Base-by-base conservation (phyloP, 1,140 invertebrate species). In the Steinernema feltiae region DNA sequence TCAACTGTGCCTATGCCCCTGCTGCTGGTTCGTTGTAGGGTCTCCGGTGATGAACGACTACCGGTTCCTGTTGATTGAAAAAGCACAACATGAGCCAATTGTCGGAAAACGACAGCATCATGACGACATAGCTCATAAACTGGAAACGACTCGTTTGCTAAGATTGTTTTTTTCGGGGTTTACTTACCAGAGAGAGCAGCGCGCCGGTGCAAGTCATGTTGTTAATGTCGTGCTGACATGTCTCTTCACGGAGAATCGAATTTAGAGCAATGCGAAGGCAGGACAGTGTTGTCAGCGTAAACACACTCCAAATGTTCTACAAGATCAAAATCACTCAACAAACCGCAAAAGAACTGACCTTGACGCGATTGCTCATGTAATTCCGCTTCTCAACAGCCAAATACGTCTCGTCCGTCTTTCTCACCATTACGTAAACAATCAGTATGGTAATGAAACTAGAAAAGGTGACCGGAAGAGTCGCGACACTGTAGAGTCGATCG, bases 71-170 rank as follows among this genome's bases (percentile, higher is more conserved):
- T 15, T 27, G 24, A 27, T 12, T 63, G 24, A 63, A 63, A 21
- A 63, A 63, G 24, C 53, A 63, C 12, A 63, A 27, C 53, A 63
- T 63, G 7, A 63, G 53, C 53, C 53, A 63, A 27, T 63, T 63
- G 53, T 63, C 53, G 15, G 53, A 63, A 27, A 63, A 63, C 53
- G 53, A 15, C 7, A 63, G 53, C 53, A 63, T 63, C 53, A 63
- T 63, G 2, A 63, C 53, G 24, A 63, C 53, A 27, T 63, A 63
- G 24, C 53, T 63, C 24, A 63, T 63, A 27, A 63, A 63, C 53
- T 63, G 53, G 7, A 63, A 63, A 63, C 53, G 24, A 27, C 53
- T n/a, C 15, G 24, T n/a, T 27, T 27, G 12, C 24, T n/a, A 63
- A n/a, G 24, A 3, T 15, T 63, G 24, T 63, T 12, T 15, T 15